These are phyloP conservation scores for Neodon shergylaensis DNA, from an alignment of 2,113 vertebrate species.

Conservation along the genomic window DNA sequence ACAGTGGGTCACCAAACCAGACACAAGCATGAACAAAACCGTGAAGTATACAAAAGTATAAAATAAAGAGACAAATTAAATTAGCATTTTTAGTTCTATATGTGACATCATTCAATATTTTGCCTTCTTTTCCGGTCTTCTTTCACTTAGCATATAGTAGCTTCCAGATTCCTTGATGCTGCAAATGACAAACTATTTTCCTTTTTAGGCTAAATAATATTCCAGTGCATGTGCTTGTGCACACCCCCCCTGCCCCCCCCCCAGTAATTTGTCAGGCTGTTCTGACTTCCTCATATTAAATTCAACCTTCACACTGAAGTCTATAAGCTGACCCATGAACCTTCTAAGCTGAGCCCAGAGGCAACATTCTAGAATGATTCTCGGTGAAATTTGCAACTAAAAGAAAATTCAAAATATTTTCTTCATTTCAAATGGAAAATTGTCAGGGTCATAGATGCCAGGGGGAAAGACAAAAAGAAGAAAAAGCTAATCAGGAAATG, in stretches of 20 bases:
- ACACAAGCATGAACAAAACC: neutral
- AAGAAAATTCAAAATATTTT: constrained; percentile 69
- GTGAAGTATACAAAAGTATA: neutral
- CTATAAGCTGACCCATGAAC: constrained; percentile 14
- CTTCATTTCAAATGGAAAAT: constrained; percentile 65
- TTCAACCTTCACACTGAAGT: neutral
- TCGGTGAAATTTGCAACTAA: constrained; percentile 56
- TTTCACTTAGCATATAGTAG: neutral
- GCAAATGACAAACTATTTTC: neutral
- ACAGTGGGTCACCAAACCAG: neutral
- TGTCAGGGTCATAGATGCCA: constrained; percentile 60
- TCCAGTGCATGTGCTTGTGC: rapidly evolving
- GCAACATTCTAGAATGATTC: constrained; percentile 41
- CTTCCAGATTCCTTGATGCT: neutral
- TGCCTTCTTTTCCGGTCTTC: neutral
- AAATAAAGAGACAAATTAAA: neutral
- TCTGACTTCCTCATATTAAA: neutral
- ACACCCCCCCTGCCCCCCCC: neutral
- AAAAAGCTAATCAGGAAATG: constrained; percentile 72
- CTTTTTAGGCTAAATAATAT: neutral
- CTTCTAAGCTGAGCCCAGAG: constrained; percentile 8
- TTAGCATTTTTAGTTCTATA: neutral
- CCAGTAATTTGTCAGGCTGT: neutral
- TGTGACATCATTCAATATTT: neutral
- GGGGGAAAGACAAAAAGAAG: constrained; percentile 51